Percentiles rank a stretch among this genome's conserved stretches.
Evolutionary conservation across 2,113 vertebrate genomes (phyloP).

Genomic region (Leiothrix lutea): DNA sequence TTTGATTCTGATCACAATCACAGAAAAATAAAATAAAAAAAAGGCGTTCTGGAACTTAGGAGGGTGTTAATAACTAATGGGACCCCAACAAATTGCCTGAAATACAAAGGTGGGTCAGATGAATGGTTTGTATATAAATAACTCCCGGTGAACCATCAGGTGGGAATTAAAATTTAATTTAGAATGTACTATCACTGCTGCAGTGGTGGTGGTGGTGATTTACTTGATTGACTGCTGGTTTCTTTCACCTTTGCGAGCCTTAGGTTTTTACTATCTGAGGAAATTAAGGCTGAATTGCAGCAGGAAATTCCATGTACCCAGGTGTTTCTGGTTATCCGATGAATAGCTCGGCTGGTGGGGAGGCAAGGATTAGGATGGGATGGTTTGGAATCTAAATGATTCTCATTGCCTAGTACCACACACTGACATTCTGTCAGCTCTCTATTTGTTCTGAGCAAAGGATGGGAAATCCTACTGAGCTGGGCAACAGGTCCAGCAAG

Average conservation of each 20-base stretch:
- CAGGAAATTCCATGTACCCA: slow-evolving; percentile 86
- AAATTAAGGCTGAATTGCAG: slow-evolving; percentile 85
- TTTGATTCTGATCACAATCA: slow-evolving; percentile 28
- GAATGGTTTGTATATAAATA: slow-evolving; percentile 68
- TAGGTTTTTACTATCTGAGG: slow-evolving; percentile 82
- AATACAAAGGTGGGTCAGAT: slow-evolving; percentile 50
- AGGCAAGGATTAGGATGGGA: slow-evolving; percentile 63
- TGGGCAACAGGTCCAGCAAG: slow-evolving; percentile 33
- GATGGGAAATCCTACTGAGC: slow-evolving; percentile 50
- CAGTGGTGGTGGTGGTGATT: slow-evolving; percentile 74
- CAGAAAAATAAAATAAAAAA: background rate
- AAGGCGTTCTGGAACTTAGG: background rate
- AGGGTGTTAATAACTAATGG: slow-evolving; percentile 67
- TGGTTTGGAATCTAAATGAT: slow-evolving; percentile 69
- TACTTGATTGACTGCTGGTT: slow-evolving; percentile 82
- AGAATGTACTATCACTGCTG: slow-evolving; percentile 73
- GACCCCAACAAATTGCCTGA: slow-evolving; percentile 37
- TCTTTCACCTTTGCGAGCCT: slow-evolving; percentile 81
- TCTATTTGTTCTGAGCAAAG: slow-evolving; percentile 26
- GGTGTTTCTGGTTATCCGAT: slow-evolving; percentile 83
- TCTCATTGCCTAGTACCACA: slow-evolving; percentile 38
- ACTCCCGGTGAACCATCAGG: slow-evolving; percentile 74
- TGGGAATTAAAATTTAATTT: slow-evolving; percentile 89
- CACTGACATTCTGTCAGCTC: slow-evolving; percentile 51
- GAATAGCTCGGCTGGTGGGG: slow-evolving; percentile 69